Conservation (phyloP, 2,113 vertebrate species). For the Turdus rufiventris region DNA sequence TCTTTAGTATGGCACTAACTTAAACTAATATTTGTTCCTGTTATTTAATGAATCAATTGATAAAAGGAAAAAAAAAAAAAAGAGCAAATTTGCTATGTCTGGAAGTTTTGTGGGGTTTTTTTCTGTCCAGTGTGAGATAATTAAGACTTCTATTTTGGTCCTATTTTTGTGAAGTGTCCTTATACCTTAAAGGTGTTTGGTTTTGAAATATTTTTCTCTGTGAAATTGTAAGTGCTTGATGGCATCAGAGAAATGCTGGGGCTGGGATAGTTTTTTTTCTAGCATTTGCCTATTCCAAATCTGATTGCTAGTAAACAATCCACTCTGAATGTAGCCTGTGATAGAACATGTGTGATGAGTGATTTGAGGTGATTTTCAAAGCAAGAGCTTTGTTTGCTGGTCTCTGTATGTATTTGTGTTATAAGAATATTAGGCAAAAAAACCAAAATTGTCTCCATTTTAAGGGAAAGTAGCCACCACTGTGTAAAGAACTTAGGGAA, state of each 20-base stretch:
- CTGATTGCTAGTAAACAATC: background rate
- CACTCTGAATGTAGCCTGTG: background rate
- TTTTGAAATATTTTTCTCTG: background rate
- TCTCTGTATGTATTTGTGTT: background rate
- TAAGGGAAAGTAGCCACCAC: background rate
- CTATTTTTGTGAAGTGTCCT: background rate
- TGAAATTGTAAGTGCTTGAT: background rate
- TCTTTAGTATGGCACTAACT: background rate
- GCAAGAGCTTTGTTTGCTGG: background rate
- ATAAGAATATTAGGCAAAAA: background rate
- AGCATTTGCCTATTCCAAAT: background rate
- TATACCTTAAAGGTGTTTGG: background rate
- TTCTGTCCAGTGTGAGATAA: background rate
- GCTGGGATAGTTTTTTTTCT: background rate
- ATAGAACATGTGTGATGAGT: background rate
- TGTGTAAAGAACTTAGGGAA: background rate
- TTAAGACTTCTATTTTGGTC: background rate
- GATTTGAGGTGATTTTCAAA: background rate
- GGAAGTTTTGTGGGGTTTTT: background rate
- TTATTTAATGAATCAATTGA: background rate
- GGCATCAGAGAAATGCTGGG: background rate
- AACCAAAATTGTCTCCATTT: background rate
- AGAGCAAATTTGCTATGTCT: background rate
- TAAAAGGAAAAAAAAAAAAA: background rate
- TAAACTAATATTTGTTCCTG: background rate